Evolutionary conservation across 2,797 vertebrate species (phyloP), one percentile per base, ranked within the genome.

Genomic region (Peromyscus aztecus): DNA sequence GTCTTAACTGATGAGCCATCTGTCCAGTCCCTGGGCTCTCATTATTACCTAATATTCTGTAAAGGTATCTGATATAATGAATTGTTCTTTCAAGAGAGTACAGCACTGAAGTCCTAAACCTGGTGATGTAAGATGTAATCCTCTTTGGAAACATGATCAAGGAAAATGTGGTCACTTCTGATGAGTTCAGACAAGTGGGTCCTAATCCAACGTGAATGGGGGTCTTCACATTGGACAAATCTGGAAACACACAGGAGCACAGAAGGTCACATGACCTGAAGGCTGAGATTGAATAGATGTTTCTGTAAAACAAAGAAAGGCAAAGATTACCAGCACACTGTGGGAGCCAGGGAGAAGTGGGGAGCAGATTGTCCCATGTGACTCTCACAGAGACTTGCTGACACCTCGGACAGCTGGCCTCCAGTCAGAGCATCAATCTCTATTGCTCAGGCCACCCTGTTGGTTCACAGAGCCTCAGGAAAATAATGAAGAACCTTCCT

Each of bases 271-370:
- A 12, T 12, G 77, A 94, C 59, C 49, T 16, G 23, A 73, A 37
- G 49, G 27, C 81, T 24, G 76, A 61, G 37, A 4, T 24, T 1
- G 34, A 8, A 11, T 3, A 24, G 2, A 89, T 24, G 57, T 3
- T 85, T 81, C 83, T 49, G 2, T 0, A 34, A 82, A 31, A 49
- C 37, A 52, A 69, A 29, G 11, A 40, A 23, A 8, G 63, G 10
- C 27, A 4, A 27, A 34, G 31, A 63, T 2, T 0, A 10, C 34
- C 46, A 49, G 49, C 8, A 23, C 8, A 8, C 7, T n/a, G 4
- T 13, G 4, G 65, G 43, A 13, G 17, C 43, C 13, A 8, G 7
- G 31, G 40, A 37, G 0, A 88, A 6, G 46, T 0, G 0, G 4
- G 16, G 8, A 23, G 5, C 17, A 52, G 6, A 61, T 5, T 21